These are phyloP conservation scores for Bibio marci DNA, from an alignment of 2,888 invertebrate species.

Conservation along the genomic window DNA sequence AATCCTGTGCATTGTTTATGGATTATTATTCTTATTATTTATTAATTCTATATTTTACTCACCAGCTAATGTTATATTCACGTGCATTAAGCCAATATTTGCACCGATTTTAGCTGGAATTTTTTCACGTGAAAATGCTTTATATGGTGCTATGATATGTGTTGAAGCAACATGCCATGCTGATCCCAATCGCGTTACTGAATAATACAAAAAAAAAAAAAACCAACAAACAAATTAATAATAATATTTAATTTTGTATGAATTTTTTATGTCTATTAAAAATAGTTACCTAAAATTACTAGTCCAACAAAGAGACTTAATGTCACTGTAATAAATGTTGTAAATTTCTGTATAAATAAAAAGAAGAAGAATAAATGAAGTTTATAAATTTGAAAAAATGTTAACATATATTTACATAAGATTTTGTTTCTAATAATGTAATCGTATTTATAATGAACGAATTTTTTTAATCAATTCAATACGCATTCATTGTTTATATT, in stretches of 20 bases:
- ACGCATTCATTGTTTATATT: no score
- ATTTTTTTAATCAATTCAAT: no score
- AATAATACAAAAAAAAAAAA: not conserved
- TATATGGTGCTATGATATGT: slow-evolving; percentile 69
- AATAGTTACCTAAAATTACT: slow-evolving; percentile 64
- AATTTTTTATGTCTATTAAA: not conserved
- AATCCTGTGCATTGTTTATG: no score
- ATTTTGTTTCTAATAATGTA: no score
- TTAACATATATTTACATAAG: no score
- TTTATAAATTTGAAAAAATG: no score
- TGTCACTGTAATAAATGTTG: slow-evolving; percentile 82
- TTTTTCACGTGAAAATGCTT: slow-evolving; percentile 78
- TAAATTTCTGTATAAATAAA: slow-evolving; percentile 56
- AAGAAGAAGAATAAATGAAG: slow-evolving; percentile 9
- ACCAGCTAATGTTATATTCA: slow-evolving; percentile 91
- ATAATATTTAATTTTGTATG: not conserved
- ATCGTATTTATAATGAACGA: no score
- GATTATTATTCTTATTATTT: no score
- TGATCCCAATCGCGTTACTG: slow-evolving; percentile 80
- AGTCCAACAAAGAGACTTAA: slow-evolving; percentile 86
- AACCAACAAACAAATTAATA: not conserved
- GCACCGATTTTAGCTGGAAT: slow-evolving; percentile 79
- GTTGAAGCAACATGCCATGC: slow-evolving; percentile 84
- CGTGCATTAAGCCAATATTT: slow-evolving; percentile 80
- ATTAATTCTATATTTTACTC: no score